Evolutionary conservation across 1,140 invertebrate species (phyloP).

Genomic region (Hylyphantes graminicola): DNA sequence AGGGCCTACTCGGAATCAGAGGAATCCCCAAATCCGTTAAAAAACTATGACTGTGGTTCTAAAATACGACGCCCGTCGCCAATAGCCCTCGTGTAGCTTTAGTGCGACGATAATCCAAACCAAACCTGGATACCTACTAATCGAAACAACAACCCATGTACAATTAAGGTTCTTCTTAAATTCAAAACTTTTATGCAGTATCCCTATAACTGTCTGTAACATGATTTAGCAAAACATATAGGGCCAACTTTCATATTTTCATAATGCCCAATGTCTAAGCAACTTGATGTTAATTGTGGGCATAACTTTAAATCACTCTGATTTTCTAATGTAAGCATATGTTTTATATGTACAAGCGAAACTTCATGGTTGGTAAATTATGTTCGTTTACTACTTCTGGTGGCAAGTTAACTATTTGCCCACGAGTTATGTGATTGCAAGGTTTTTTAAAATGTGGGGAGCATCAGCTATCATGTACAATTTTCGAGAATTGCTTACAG

Average conservation of each 20-base stretch:
- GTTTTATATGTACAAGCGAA: not conserved
- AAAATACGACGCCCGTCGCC: too few relatives aligned
- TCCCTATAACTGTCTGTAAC: too few relatives aligned
- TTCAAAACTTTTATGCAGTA: too few relatives aligned
- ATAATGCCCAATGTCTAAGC: not conserved
- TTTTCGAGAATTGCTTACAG: not conserved
- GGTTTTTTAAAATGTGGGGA: slow-evolving; percentile 22
- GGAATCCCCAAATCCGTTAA: too few relatives aligned
- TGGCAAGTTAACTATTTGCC: slow-evolving; percentile 1
- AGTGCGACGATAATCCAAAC: too few relatives aligned
- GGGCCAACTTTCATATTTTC: slow-evolving; percentile 10
- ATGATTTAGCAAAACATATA: not conserved
- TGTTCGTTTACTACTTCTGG: not conserved
- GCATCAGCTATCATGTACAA: not conserved
- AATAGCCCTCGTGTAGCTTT: too few relatives aligned
- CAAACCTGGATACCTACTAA: too few relatives aligned
- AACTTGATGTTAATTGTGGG: not conserved
- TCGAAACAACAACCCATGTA: too few relatives aligned
- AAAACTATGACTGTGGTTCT: too few relatives aligned
- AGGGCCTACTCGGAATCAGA: too few relatives aligned
- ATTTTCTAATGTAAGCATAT: not conserved
- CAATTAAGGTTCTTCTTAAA: too few relatives aligned
- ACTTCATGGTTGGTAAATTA: slow-evolving; percentile 2
- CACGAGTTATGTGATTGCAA: slow-evolving; percentile 5
- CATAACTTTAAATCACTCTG: not conserved